Evolutionary conservation across 2,888 invertebrate genomes (phyloP).

Genomic region (Polyommatus iphigenia): DNA sequence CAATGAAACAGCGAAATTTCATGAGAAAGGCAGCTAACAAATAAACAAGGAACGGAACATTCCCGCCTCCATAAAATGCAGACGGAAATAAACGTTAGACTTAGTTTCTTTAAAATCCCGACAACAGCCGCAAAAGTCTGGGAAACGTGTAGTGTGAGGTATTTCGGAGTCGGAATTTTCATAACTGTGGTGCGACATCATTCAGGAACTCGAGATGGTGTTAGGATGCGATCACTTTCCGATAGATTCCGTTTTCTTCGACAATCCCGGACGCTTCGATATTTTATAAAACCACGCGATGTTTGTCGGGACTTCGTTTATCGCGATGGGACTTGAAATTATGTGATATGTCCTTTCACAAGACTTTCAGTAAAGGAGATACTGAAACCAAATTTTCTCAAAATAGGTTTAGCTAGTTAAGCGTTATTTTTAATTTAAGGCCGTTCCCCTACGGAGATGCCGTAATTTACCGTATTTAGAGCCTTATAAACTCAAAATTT

Average conservation of each 20-base stretch:
- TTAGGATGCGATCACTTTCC: constrained; percentile 54
- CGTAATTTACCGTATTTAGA: too few relatives aligned
- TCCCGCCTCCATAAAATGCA: constrained; percentile 76
- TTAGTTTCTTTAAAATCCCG: constrained; percentile 73
- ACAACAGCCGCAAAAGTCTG: constrained; percentile 74
- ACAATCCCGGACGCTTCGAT: constrained; percentile 31
- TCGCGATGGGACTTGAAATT: too few relatives aligned
- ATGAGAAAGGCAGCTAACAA: constrained; percentile 73
- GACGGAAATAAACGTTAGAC: constrained; percentile 74
- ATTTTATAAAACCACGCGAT: background rate
- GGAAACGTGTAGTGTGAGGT: constrained; percentile 74
- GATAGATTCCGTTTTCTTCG: constrained; percentile 51
- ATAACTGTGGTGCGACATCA: constrained; percentile 65
- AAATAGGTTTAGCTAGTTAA: too few relatives aligned
- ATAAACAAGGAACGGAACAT: constrained; percentile 76
- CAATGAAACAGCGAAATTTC: constrained; percentile 78
- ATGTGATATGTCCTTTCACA: too few relatives aligned
- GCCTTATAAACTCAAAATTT: too few relatives aligned
- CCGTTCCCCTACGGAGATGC: too few relatives aligned
- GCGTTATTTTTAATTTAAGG: too few relatives aligned
- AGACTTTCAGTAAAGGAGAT: too few relatives aligned
- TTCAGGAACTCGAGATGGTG: constrained; percentile 60
- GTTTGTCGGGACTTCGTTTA: background rate
- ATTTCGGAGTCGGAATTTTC: constrained; percentile 77
- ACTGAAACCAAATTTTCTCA: too few relatives aligned